Evolutionary conservation across 2,888 invertebrate species (phyloP).

Genomic region (Mechanitis mazaeus): DNA sequence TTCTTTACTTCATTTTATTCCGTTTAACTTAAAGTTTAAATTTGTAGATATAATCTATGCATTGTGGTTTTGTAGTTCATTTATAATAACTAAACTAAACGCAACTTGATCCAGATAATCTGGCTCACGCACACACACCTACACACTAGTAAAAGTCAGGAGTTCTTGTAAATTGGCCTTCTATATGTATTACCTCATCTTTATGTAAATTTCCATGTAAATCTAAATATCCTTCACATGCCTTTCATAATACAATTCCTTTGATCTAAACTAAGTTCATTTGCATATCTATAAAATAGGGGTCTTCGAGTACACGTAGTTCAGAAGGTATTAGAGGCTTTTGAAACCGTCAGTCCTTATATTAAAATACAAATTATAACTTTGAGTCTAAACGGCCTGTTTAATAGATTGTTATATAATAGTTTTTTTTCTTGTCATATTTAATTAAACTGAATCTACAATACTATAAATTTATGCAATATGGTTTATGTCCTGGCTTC

Average conservation of each 20-base stretch:
- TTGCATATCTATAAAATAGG: slow-evolving; percentile 6
- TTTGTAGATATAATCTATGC: too few species aligned
- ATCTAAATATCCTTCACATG: slow-evolving; percentile 3
- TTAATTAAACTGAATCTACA: too few species aligned
- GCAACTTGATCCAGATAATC: too few species aligned
- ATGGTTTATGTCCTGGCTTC: too few species aligned
- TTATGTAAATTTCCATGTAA: slow-evolving; percentile 5
- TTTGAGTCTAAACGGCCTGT: neutral
- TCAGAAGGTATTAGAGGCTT: neutral
- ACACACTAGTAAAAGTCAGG: neutral
- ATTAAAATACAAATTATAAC: neutral
- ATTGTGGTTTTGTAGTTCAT: too few species aligned
- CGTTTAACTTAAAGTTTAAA: too few species aligned
- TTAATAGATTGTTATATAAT: neutral
- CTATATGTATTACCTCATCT: neutral
- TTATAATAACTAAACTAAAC: too few species aligned
- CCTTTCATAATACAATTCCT: slow-evolving; percentile 8
- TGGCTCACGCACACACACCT: too few species aligned
- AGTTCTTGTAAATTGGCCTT: neutral
- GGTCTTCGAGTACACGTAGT: slow-evolving; percentile 4
- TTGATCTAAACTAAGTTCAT: slow-evolving; percentile 8
- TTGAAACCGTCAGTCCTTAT: neutral
- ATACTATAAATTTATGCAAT: too few species aligned
- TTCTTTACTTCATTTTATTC: too few species aligned
- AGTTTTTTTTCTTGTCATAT: too few species aligned